Evolutionary conservation across 1,140 invertebrate genomes (phyloP).

Genomic region (Lordiphosa clarofinis): DNA sequence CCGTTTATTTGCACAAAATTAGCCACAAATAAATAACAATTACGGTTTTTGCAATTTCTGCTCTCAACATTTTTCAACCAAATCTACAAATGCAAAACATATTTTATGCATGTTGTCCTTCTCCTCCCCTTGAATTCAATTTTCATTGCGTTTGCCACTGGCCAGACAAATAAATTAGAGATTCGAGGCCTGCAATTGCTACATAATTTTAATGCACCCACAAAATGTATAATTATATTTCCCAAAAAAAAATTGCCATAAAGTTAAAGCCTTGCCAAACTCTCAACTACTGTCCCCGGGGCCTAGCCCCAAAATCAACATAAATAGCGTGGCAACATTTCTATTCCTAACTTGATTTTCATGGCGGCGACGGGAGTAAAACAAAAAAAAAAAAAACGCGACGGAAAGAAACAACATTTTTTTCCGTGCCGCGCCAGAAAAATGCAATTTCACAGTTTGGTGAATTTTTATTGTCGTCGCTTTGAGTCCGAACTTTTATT

Average conservation of each 20-base stretch:
- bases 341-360: constrained; percentile 76
- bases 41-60: constrained; percentile 42
- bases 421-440: constrained; percentile 61
- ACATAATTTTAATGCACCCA: constrained; percentile 39
- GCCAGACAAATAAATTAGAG: constrained; percentile 71
- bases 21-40: constrained; percentile 75
- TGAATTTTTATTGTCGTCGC: constrained; percentile 78
- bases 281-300: constrained; percentile 43
- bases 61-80: constrained; percentile 38
- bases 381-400: constrained; percentile 25
- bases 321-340: constrained; percentile 74
- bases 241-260: too few species aligned
- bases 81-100: constrained; percentile 39
- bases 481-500: constrained; percentile 40
- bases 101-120: constrained; percentile 32
- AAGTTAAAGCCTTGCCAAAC: too few species aligned
- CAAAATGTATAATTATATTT: background rate
- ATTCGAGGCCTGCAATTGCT: constrained; percentile 29
- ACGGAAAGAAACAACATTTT: constrained; percentile 32
- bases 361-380: constrained; percentile 15
- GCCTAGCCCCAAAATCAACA: constrained; percentile 64
- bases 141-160: constrained; percentile 40
- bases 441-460: constrained; percentile 79
- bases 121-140: constrained; percentile 7
- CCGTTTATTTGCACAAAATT: constrained; percentile 29